These are phyloP conservation scores for Crenichthys baileyi DNA, from an alignment of 2,797 vertebrate genomes.

Conservation along the genomic window DNA sequence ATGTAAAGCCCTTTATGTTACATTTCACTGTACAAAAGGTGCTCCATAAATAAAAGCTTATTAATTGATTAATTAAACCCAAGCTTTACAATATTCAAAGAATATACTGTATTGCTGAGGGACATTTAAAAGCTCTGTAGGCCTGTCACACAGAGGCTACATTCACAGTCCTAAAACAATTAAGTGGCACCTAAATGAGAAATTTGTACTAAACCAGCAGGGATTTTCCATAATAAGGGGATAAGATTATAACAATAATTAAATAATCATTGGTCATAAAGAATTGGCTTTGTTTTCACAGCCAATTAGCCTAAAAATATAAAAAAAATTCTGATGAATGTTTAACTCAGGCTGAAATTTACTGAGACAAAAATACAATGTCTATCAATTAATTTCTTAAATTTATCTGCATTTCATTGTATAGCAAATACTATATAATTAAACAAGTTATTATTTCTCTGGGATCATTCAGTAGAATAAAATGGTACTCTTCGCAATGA, in stretches of 20 bases:
- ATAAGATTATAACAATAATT: conserved; percentile 16
- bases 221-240: conserved; percentile 22
- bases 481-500: too few relatives aligned
- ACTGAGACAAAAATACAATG: background rate
- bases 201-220: conserved; percentile 14
- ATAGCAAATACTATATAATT: background rate
- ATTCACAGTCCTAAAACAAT: background rate
- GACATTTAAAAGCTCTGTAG: background rate
- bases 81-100: background rate
- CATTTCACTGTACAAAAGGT: background rate
- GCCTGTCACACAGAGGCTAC: background rate
- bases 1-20: background rate
- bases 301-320: background rate
- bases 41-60: background rate
- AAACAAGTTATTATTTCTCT: background rate
- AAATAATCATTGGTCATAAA: conserved; percentile 1
- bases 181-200: conserved; percentile 24
- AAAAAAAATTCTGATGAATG: background rate
- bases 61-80: background rate
- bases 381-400: background rate
- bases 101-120: background rate
- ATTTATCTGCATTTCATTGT: background rate
- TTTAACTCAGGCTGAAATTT: background rate
- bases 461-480: too few relatives aligned
- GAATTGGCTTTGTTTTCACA: background rate